Evolutionary conservation across 1,140 invertebrate genomes (phyloP), one percentile per base, ranked within the genome.

Genomic region (Coelopa frigida): DNA sequence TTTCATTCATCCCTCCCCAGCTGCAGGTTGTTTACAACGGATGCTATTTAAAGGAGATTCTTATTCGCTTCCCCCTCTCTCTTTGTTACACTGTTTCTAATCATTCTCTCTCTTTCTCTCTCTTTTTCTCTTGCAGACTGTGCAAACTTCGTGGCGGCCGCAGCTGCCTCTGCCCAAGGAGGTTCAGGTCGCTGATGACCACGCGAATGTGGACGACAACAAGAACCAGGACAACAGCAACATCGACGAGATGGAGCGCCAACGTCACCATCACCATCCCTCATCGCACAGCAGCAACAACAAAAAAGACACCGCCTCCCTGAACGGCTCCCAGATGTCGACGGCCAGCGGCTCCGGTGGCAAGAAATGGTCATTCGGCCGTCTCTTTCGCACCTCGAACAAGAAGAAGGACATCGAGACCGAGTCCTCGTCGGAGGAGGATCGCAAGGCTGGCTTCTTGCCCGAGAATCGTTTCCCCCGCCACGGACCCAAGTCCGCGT

Each of bases 321-420:
- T 48, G 7, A 48, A 42, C 32, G 46, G 29, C 17, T 26, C 42
- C 5, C 48, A 49, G 12, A 4, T 43, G 8, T 46, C 44, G 22
- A 46, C 37, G 27, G 26, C 27, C 27, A 46, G 36, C 14, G 21
- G 21, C 15, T 23, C 24, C 24, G 26, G n/a, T 15, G 33, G 37
- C 55, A 64, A 82, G 61, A 84, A 84, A 69, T 85, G 83, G 83
- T 81, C 81, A 0, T 73, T 85, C 5, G 82, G 83, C 14, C 79
- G 80, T 52, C 71, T 87, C 2, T 83, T 85, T 53, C 72, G 80
- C 53, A n/a, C n/a, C n/a, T 4, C 24, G 42, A n/a, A n/a, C n/a
- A 70, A 79, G 59, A 82, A 80, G 65, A 81, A 81, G 64, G 81
- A 79, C 51, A 70, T 73, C n/a, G 66, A 63, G 11, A 75, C 71